Base-by-base conservation (phyloP, 2,888 invertebrate genomes). In the Thalpophila matura region DNA sequence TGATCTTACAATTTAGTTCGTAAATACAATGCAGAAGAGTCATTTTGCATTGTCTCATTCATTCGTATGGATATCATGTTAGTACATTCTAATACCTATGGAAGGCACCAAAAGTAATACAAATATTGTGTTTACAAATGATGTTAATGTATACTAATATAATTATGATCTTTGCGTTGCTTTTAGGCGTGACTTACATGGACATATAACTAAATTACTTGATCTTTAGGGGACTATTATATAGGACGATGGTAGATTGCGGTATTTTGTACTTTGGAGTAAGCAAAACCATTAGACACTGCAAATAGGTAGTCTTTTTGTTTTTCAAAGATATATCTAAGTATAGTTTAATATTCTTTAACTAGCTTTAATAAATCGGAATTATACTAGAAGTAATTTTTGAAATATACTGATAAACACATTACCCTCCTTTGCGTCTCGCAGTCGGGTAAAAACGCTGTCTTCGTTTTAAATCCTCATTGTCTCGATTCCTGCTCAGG, bases 21-120 rank as follows among this genome's bases (percentile, higher is more conserved):
- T 43, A 55, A 29, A 26, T 10, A 38, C 3, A 16, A 35, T 29
- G 7, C 43, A 24, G 22, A 31, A 29, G 40, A 43, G 18, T 3
- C 31, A 49, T 65, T 31, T 47, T 7, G n/a, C 10, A 20, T 20
- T 45, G 12, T 42, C 20, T 14, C 27, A 38, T 46, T 55, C 26
- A 27, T 49, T 43, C 22, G 20, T 42, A 33, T 29, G 43, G n/a
- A 67, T 35, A 57, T 63, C 38, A 50, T 57, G 73, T 81, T 84
- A 86, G 83, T 81, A 82, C 84, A 85, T 80, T 85, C 86, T 88
- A 87, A 89, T 63, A 64, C 49, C 84, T 88, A 89, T 88, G 89
- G 88, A 89, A 89, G 89, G 89, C 89, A 89, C 89, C 87, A 81
- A 77, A 72, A 68, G 75, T 82, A 74, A 77, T 61, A 69, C 57